Evolutionary conservation across 2,797 vertebrate genomes (phyloP).

Genomic region (Enteromius fasciolatus): DNA sequence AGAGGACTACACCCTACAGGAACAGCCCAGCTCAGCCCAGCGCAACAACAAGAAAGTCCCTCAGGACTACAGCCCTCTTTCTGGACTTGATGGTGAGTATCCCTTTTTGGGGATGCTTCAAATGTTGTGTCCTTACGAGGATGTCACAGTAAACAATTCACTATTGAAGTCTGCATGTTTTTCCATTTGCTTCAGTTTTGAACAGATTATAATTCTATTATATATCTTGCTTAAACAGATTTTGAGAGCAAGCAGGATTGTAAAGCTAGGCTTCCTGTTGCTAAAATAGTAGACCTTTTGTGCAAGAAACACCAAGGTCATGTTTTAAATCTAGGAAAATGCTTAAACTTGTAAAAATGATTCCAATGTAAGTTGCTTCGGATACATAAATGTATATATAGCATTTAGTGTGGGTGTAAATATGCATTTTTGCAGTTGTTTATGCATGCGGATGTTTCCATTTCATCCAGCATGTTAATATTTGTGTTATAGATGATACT

Average conservation of each 20-base stretch:
- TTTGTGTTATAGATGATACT: slow-evolving; percentile 73
- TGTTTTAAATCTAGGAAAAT: neutral
- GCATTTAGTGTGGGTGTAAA: slow-evolving; percentile 9
- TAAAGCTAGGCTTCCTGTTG: neutral
- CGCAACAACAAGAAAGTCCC: slow-evolving; percentile 67
- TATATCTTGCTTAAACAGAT: neutral
- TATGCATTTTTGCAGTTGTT: neutral
- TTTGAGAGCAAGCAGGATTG: neutral
- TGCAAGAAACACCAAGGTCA: neutral
- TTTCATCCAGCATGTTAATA: neutral
- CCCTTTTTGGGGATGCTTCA: slow-evolving; percentile 1
- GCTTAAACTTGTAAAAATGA: neutral
- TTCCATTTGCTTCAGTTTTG: neutral
- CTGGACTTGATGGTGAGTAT: slow-evolving; percentile 72
- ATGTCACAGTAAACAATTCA: neutral
- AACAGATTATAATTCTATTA: neutral
- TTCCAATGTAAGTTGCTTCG: neutral
- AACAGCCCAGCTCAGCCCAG: slow-evolving; percentile 64
- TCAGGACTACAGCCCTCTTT: slow-evolving; percentile 66
- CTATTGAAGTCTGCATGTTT: neutral
- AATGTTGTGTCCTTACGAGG: neutral
- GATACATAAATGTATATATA: neutral
- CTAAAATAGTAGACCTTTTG: neutral
- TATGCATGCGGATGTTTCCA: neutral
- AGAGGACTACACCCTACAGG: slow-evolving; percentile 75